A percentile compares a stretch with the other conserved stretches of the same genome.
Evolutionary conservation across 2,797 vertebrate genomes (phyloP).

Genomic region (Novumbra hubbsi): DNA sequence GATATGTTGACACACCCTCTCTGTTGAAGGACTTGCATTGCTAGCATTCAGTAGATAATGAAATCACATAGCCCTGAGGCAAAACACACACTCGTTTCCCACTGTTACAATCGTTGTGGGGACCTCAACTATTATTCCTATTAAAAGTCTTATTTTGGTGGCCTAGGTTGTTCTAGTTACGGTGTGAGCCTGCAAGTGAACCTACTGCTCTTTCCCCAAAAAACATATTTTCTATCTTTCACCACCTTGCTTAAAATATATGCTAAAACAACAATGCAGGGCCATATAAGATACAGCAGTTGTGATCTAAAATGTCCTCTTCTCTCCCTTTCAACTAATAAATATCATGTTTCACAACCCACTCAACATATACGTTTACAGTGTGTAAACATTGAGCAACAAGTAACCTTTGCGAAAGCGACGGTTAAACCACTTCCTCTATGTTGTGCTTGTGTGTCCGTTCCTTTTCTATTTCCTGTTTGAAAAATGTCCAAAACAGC

Average conservation of each 20-base stretch:
- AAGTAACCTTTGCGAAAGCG: neutral
- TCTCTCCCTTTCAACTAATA: neutral
- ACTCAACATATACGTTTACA: neutral
- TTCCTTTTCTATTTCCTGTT: neutral
- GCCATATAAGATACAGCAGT: neutral
- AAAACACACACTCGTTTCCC: slow-evolving; percentile 20
- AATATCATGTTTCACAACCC: neutral
- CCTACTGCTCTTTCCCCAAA: too few species aligned
- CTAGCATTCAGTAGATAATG: slow-evolving; percentile 76
- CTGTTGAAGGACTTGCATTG: slow-evolving; percentile 64
- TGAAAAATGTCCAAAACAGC: neutral
- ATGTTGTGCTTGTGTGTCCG: neutral
- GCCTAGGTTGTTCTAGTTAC: too few species aligned
- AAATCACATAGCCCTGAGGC: slow-evolving; percentile 53
- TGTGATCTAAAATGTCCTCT: neutral
- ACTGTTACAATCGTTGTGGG: too few species aligned
- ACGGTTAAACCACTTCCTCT: slow-evolving; percentile 17
- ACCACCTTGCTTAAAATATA: too few species aligned
- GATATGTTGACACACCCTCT: slow-evolving; percentile 51
- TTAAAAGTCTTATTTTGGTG: too few species aligned
- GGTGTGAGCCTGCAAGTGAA: too few species aligned
- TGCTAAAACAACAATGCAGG: neutral
- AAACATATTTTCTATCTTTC: too few species aligned
- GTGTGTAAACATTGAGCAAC: neutral
- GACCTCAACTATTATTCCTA: too few species aligned